Base-by-base conservation (phyloP, 2,888 invertebrate genomes). In the Neoascia interrupta region DNA sequence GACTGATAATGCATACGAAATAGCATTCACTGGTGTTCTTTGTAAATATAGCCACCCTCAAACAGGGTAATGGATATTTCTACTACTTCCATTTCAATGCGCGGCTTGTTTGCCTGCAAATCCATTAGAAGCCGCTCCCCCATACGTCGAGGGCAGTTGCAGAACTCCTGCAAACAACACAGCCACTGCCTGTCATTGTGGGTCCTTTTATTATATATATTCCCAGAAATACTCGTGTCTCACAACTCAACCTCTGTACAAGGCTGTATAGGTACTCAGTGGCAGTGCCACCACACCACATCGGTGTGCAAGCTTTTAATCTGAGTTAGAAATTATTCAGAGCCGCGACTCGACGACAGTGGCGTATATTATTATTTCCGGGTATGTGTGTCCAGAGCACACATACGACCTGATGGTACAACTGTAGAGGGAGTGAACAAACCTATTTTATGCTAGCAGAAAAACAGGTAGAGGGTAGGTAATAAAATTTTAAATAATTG, bases 401-500 rank as follows among this genome's bases (percentile, higher is more conserved):
- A n/a, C 45, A 8, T 16, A 16, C 15, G 23, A 26, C 13, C n/a
- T 5, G 8, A 6, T 6, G 8, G 8, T n/a, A 3, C 31, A n/a
- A n/a, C n/a, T 3, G 8, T 31, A 6, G 8, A 8, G 21, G n/a
- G 5, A n/a, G n/a, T n/a, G n/a, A n/a, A n/a, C n/a, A n/a, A n/a
- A n/a, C n/a, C n/a, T n/a, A n/a, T n/a, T n/a, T 15, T 26, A 5
- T 47, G 8, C 11, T n/a, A n/a, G 16, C 10, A 23, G 11, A 37
- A 10, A 19, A 15, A 19, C 39, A 23, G 23, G 23, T 41, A 45
- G 6, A 13, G 43, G 63, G 8, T 31, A n/a, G 8, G 58, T 63
- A 69, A 51, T 69, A 56, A 69, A 75, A 75, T 69, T 75, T 58
- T 15, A 75, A 75, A 75, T 75, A 75, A 75, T 75, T 75, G 75